Evolutionary conservation across 1,140 invertebrate species (phyloP).

Genomic region (Trichonephila inaurata): DNA sequence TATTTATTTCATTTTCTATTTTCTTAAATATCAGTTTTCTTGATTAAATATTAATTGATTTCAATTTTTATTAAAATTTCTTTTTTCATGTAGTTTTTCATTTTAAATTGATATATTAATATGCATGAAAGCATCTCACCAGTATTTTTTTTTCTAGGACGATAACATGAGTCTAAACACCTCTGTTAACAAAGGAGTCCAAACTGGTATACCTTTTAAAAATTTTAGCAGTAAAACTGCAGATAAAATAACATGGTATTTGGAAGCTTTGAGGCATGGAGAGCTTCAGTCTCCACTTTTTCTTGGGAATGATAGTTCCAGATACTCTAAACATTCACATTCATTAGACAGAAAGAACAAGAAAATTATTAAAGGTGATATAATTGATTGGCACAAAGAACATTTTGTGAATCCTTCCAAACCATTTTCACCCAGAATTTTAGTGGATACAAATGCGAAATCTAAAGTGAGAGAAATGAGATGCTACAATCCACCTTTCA

Average conservation of each 20-base stretch:
- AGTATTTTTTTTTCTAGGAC: conserved; percentile 46
- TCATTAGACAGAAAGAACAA: conserved; percentile 21
- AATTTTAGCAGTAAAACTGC: conserved; percentile 45
- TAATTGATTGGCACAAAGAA: conserved; percentile 58
- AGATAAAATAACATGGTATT: conserved; percentile 74
- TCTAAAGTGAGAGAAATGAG: conserved; percentile 67
- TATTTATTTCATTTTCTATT: too few species aligned
- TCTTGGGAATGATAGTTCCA: background rate
- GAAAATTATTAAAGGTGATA: conserved; percentile 69
- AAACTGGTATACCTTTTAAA: conserved; percentile 49
- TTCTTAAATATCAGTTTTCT: background rate
- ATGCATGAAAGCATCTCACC: background rate
- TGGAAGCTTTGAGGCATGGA: conserved; percentile 70
- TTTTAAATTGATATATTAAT: background rate
- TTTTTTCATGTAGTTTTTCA: background rate
- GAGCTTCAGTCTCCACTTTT: background rate
- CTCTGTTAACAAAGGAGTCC: conserved; percentile 49
- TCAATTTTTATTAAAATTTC: background rate
- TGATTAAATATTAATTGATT: background rate
- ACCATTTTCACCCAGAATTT: conserved; percentile 77
- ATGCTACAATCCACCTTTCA: conserved; percentile 63
- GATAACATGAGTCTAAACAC: conserved; percentile 58
- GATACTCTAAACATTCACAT: background rate
- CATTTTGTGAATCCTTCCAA: conserved; percentile 77
- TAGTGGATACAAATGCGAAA: conserved; percentile 20